phyloP scores from a whole-genome alignment of 2,888 invertebrate species.

The Xanthostigma xanthostigma region DNA sequence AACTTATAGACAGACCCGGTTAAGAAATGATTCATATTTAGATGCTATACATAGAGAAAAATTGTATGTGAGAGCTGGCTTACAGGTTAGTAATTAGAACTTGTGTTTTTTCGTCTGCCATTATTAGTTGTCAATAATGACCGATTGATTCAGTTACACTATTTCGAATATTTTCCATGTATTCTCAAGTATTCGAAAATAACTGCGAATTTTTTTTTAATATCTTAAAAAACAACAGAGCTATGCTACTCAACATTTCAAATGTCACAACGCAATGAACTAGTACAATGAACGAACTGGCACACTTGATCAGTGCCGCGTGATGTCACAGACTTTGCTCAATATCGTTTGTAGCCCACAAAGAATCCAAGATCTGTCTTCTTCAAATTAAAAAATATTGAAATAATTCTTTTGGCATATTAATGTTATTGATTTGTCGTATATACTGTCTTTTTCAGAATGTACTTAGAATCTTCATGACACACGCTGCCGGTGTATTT shows the following conservation, averaged over 20 bases:
- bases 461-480: slow-evolving; percentile 76
- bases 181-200: too few species aligned
- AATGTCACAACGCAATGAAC: too few species aligned
- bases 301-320: too few species aligned
- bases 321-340: too few species aligned
- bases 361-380: too few species aligned
- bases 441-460: slow-evolving; percentile 37
- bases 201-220: too few species aligned
- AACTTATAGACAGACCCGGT: slow-evolving; percentile 29
- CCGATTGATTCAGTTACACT: not conserved
- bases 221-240: too few species aligned
- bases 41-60: slow-evolving; percentile 72
- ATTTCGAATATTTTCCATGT: not conserved
- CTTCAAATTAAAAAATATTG: too few species aligned
- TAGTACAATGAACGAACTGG: too few species aligned
- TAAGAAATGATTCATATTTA: slow-evolving; percentile 74
- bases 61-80: slow-evolving; percentile 63
- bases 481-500: slow-evolving; percentile 91
- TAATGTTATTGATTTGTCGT: slow-evolving; percentile 5
- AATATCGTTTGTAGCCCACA: too few species aligned
- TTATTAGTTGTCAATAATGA: not conserved
- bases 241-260: too few species aligned
- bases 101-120: not conserved
- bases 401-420: too few species aligned
- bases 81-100: slow-evolving; percentile 39